A percentile compares a stretch with the other conserved stretches of the same genome.
These are phyloP conservation scores for Trididemnum nubilum DNA, from an alignment of 23 tunicate genomes.

Conservation along the genomic window DNA sequence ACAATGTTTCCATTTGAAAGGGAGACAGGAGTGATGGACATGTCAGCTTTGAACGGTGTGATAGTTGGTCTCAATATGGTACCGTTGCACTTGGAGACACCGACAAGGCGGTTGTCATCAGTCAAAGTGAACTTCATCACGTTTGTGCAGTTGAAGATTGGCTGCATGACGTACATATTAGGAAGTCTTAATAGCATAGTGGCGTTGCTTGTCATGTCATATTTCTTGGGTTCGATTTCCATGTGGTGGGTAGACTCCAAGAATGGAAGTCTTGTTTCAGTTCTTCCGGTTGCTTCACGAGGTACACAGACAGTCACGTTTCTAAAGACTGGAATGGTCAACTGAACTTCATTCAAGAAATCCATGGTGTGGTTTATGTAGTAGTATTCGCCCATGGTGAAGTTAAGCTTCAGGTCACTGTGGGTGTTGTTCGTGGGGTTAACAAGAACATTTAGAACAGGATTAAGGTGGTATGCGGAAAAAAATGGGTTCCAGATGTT, in stretches of 20 bases:
- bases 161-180: no score
- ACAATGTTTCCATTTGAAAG: not conserved
- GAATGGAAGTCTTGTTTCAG: not conserved
- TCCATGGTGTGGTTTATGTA: not conserved
- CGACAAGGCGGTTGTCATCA: not conserved
- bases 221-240: not conserved
- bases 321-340: not conserved
- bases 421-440: not conserved
- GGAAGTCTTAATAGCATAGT: not conserved
- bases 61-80: not conserved
- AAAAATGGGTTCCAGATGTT: constrained; percentile 20
- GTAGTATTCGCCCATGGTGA: not conserved
- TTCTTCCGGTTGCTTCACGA: not conserved
- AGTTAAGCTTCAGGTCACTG: not conserved
- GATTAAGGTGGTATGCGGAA: constrained; percentile 9
- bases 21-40: not conserved
- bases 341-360: not conserved
- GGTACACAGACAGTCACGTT: constrained; percentile 16
- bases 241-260: not conserved
- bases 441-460: not conserved
- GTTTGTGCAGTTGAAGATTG: constrained; percentile 16
- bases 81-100: not conserved
- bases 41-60: not conserved
- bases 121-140: not conserved
- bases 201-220: not conserved